Evolutionary conservation across 2,113 vertebrate genomes (phyloP).

Genomic region (Galeopterus variegatus): DNA sequence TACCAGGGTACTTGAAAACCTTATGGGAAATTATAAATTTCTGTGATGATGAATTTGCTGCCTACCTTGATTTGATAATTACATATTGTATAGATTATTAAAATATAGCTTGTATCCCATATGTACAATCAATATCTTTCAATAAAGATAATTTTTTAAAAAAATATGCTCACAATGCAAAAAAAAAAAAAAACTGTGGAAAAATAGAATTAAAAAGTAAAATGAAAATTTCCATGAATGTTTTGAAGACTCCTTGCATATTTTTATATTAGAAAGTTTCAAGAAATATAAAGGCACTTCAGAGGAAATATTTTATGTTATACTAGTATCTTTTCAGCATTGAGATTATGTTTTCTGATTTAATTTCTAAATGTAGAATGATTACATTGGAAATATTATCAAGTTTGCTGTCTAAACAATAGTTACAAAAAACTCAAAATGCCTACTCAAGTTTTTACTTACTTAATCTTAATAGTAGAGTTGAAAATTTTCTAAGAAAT

Average conservation of each 20-base stretch:
- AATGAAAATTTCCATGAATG: no score
- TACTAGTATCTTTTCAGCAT: background rate
- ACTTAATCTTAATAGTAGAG: background rate
- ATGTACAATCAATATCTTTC: no score
- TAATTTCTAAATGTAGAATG: background rate
- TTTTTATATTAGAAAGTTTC: background rate
- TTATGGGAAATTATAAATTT: no score
- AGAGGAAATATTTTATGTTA: background rate
- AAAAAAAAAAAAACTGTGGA: no score
- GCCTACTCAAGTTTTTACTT: background rate
- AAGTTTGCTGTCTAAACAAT: background rate
- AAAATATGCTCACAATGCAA: no score
- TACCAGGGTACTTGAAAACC: no score
- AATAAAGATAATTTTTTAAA: no score
- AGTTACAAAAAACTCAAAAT: background rate
- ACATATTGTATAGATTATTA: no score
- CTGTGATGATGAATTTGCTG: no score
- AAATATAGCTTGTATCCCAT: no score
- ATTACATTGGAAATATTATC: background rate
- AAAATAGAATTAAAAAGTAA: no score
- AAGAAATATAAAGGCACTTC: background rate
- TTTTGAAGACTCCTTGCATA: background rate
- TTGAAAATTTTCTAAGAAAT: constrained; percentile 7
- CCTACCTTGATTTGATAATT: no score
- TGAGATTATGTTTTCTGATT: background rate